phyloP scores from a whole-genome alignment of 2,797 vertebrate species.

The Anabacerthia variegaticeps region DNA sequence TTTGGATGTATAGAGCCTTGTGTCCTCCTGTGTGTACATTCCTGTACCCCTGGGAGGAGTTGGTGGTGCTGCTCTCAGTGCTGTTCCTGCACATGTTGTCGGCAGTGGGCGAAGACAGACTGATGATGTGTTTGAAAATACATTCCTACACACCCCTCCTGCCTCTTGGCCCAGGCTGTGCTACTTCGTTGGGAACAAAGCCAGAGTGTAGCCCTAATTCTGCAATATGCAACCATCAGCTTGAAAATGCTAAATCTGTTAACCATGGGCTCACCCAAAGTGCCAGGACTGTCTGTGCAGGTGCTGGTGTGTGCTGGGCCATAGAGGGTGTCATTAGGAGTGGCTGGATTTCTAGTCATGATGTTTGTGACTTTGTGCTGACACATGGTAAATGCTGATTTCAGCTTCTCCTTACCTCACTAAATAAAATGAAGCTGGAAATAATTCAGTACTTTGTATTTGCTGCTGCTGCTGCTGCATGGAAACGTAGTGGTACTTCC shows the following conservation, averaged over 20 bases:
- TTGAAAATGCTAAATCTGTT: background rate
- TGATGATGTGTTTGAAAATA: background rate
- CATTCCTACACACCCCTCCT: background rate
- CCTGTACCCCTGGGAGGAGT: background rate
- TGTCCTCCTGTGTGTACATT: background rate
- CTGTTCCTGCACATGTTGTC: fast-evolving
- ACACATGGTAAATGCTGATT: background rate
- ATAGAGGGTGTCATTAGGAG: background rate
- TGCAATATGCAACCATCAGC: background rate
- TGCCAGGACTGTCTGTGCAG: fast-evolving
- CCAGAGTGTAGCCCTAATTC: background rate
- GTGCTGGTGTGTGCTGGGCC: background rate
- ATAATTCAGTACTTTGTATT: background rate
- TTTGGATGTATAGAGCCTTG: background rate
- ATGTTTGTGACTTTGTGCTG: slow-evolving; percentile 1
- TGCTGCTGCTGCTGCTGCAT: background rate
- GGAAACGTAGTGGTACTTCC: background rate
- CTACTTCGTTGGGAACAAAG: background rate
- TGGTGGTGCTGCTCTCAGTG: no score
- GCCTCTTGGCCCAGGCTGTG: background rate
- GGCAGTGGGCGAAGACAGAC: background rate
- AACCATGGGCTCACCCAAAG: background rate
- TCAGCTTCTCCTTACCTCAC: background rate
- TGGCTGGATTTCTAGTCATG: background rate
- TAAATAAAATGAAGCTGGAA: slow-evolving; percentile 18